Conservation (phyloP, 2,888 invertebrate genomes). For the Morinoia aosen region DNA sequence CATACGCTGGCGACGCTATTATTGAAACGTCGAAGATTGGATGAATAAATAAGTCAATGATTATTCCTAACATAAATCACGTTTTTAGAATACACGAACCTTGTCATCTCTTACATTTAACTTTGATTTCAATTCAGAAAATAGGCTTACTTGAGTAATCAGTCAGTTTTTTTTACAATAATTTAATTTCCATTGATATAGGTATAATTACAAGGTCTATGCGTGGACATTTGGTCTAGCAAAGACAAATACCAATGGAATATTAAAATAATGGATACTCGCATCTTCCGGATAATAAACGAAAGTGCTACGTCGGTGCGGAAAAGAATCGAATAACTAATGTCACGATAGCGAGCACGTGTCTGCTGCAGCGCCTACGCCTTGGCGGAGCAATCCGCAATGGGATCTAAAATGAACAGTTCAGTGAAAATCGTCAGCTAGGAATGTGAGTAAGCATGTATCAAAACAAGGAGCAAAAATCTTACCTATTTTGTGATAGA, state of each 20-base stretch:
- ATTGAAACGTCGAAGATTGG: too few species aligned
- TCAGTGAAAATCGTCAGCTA: not conserved
- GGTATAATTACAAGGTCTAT: too few species aligned
- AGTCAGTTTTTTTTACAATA: too few species aligned
- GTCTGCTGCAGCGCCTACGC: not conserved
- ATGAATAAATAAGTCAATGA: too few species aligned
- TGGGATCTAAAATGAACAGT: not conserved
- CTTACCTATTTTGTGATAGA: not conserved
- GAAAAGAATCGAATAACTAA: not conserved
- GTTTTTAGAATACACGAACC: too few species aligned
- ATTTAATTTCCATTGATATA: too few species aligned
- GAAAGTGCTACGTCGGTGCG: not conserved
- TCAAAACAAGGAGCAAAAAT: not conserved
- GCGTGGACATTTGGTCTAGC: too few species aligned
- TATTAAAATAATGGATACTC: not conserved
- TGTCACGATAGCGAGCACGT: not conserved
- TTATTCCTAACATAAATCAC: too few species aligned
- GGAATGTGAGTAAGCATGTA: not conserved
- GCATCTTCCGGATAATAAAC: not conserved
- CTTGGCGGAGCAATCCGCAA: not conserved
- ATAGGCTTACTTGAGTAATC: too few species aligned
- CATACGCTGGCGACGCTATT: too few species aligned
- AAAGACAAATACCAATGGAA: not conserved
- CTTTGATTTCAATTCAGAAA: too few species aligned
- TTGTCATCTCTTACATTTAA: too few species aligned